Evolutionary conservation across 2,888 invertebrate species (phyloP).

Genomic region (Parapristionchus giblindavisi): DNA sequence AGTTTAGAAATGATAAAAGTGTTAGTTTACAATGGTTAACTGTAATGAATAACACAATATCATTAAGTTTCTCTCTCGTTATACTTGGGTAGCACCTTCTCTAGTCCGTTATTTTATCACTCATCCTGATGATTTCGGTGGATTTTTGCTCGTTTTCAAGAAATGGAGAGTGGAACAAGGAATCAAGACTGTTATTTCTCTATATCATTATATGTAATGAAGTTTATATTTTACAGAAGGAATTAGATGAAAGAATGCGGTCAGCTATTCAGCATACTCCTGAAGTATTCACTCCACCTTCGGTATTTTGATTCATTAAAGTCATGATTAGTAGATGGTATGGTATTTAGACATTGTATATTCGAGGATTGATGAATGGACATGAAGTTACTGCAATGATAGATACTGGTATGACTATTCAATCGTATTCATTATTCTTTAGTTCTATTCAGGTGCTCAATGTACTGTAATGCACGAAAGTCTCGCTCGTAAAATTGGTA

Average conservation of each 20-base stretch:
- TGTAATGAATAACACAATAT: not conserved
- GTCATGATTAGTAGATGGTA: not conserved
- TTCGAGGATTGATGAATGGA: constrained; percentile 25
- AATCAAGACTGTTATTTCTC: not conserved
- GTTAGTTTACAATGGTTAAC: not conserved
- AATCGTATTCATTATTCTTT: not conserved
- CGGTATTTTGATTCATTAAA: constrained; percentile 4
- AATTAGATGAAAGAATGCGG: constrained; percentile 6
- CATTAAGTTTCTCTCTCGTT: constrained; percentile 1
- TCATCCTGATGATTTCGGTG: constrained; percentile 28
- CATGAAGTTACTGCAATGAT: constrained; percentile 28
- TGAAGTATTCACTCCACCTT: constrained; percentile 23
- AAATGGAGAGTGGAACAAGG: not conserved
- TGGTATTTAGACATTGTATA: constrained; percentile 27
- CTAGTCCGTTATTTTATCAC: not conserved
- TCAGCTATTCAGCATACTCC: constrained; percentile 10
- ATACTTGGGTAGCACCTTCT: constrained; percentile 1
- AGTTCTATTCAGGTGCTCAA: constrained; percentile 9
- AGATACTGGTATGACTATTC: constrained; percentile 28
- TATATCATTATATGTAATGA: not conserved
- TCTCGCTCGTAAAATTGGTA: constrained; percentile 1
- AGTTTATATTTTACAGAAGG: not conserved
- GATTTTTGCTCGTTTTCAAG: constrained; percentile 25
- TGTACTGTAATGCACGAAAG: constrained; percentile 11
- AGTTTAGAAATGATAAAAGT: constrained; percentile 8